Evolutionary conservation across 2,888 invertebrate species (phyloP), one percentile per base, ranked within the genome.

Genomic region (Epinotia bilunana): DNA sequence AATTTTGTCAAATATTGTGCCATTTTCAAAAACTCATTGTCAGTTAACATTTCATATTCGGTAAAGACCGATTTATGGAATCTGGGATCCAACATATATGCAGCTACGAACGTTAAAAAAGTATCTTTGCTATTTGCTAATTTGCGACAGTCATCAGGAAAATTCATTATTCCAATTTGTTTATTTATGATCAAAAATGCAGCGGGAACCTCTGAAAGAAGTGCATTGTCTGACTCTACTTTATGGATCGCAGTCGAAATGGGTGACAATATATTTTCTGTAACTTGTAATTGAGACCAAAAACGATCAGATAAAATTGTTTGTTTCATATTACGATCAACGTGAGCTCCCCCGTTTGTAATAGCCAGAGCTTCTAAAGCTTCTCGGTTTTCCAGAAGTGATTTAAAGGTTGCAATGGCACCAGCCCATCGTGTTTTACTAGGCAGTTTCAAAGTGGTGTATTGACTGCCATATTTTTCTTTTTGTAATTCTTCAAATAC

Each of bases 361-460:
- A 61, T 74, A 53, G 68, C 68, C 61, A 67, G 33, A 53, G 73
- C 67, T 67, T 46, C 57, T 61, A 73, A 73, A 33, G 73, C 73
- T 64, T 23, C 23, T 64, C 64, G 46, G 62, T 70, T 68, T 74
- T 57, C 69, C 43, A 69, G 39, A 63, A 74, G 63, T 20, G 74
- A 74, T 62, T 61, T 74, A 43, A 74, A 74, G 7, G 74, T 74
- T 57, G 71, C 49, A 60, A 74, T 63, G 57, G 70, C 57, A 55
- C 74, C 74, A 46, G 69, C 74, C 69, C 70, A 74, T 74, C 74
- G 58, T 61, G 71, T 75, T 63, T 75, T 74, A 70, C 70, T 65
- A 20, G 74, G 74, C 49, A 74, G 60, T 74, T 74, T 74, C 49
- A 70, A 46, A 46, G 23, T 64, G 20, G 18, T 64, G 46, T 49